Percentiles rank a stretch among this genome's conserved stretches.
phyloP scores from a whole-genome alignment of 2,888 invertebrate genomes.

The Nipponacmea schrenckii region DNA sequence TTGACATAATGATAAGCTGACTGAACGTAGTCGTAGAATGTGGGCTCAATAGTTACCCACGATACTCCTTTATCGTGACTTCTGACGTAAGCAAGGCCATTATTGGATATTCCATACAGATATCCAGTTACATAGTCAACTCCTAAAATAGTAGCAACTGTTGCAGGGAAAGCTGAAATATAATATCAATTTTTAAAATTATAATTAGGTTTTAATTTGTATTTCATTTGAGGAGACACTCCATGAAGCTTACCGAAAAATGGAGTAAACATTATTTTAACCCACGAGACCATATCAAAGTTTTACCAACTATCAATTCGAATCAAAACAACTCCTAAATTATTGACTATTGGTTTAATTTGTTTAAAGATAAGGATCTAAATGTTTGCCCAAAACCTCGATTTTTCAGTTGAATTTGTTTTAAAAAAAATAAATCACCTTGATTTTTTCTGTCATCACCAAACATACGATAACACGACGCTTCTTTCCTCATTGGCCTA shows the following conservation, averaged over 20 bases:
- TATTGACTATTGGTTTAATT: no score
- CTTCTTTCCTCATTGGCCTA: not conserved
- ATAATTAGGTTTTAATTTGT: not conserved
- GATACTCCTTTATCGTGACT: constrained; percentile 15
- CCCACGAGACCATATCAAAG: no score
- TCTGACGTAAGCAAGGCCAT: constrained; percentile 12
- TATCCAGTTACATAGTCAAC: not conserved
- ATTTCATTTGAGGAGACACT: no score
- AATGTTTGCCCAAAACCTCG: no score
- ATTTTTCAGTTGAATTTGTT: no score
- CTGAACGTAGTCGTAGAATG: not conserved
- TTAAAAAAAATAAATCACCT: not conserved
- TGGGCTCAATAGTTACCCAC: constrained; percentile 11
- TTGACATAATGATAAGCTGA: no score
- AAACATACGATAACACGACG: constrained; percentile 1
- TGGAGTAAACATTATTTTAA: no score
- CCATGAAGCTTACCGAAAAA: no score
- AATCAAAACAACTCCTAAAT: no score
- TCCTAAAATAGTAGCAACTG: constrained; percentile 18
- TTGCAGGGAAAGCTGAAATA: constrained; percentile 11
- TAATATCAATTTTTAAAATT: no score
- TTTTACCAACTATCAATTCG: no score
- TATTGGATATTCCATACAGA: constrained; percentile 20
- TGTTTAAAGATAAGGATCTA: no score
- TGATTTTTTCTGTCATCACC: not conserved